Base-by-base conservation (phyloP, 1,140 invertebrate genomes). In the Tyrophagus putrescentiae region DNA sequence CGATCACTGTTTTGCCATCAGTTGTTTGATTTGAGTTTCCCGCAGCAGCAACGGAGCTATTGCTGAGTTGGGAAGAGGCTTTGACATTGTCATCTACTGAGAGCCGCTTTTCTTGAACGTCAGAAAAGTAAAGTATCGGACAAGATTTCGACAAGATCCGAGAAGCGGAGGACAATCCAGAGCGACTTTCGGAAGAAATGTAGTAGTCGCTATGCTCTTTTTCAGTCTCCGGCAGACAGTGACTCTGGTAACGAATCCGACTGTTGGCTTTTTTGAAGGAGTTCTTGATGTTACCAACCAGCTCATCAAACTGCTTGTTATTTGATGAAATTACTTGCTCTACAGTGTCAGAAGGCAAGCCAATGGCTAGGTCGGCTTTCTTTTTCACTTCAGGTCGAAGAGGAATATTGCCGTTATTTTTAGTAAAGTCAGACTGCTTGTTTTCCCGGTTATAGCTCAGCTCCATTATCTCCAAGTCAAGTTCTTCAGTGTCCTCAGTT, bases 111-210 rank as follows among this genome's bases (percentile, higher is more conserved):
- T 13, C 36, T 13, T n/a, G 36, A 13, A 39, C 36, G n/a, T 13
- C n/a, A 13, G 36, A n/a, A 28, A 60, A 60, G 21, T 50, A 60
- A n/a, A 60, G 23, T 7, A 56, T 60, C 32, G 44, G 44, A 56
- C 58, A 60, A 4, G 44, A 60, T 58, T 60, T 60, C 48, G 42
- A 28, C 2, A 3, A 59, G 11, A 5, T 61, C 32, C 23, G 11
- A 16, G 34, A 48, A 18, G 13, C 58, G 7, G 4, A 5, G 13
- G 33, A 60, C 54, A 9, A 31, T 31, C 6, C 23, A 6, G 32
- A 60, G 28, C 16, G 6, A 18, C 4, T 9, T 9, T 9, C 59
- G 21, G 34, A 34, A 39, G 13, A 13, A 57, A 18, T 23, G 39
- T 33, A 13, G 39, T 32, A 3, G 27, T 32, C 11, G 21, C 39